Conservation (phyloP, 2,797 vertebrate species). For the Halcyon smyrnensis region DNA sequence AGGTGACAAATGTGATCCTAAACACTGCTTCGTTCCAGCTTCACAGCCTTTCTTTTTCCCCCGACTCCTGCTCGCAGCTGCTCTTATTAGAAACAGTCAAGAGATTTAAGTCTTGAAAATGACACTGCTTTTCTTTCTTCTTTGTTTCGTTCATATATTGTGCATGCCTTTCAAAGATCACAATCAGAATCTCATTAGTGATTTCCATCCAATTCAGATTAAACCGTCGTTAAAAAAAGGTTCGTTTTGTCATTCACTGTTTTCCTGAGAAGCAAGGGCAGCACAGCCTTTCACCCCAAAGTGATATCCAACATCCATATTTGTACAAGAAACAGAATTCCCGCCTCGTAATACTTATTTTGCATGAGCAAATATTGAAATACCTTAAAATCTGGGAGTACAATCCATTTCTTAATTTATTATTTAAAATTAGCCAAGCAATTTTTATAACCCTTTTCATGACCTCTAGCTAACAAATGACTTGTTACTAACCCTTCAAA, state of each 20-base stretch:
- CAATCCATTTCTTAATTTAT: slow-evolving; percentile 46
- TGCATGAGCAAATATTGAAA: background rate
- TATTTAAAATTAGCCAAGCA: slow-evolving; percentile 65
- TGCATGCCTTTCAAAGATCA: background rate
- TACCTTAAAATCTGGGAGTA: background rate
- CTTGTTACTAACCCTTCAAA: slow-evolving; percentile 74
- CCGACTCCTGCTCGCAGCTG: slow-evolving; percentile 47
- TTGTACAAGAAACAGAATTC: background rate
- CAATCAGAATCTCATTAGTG: background rate
- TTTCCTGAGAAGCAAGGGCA: background rate
- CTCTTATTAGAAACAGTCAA: slow-evolving; percentile 44
- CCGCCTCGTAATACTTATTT: background rate
- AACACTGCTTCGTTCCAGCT: slow-evolving; percentile 49
- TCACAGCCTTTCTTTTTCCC: slow-evolving; percentile 32
- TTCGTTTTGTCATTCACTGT: background rate
- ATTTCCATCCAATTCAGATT: background rate
- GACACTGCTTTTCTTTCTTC: background rate
- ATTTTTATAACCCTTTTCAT: slow-evolving; percentile 65
- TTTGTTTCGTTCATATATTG: background rate
- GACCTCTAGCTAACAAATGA: slow-evolving; percentile 73
- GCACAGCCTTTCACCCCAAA: background rate
- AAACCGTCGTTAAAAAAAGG: background rate
- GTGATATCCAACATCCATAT: background rate
- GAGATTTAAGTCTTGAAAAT: background rate
- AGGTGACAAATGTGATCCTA: slow-evolving; percentile 10